Base-by-base conservation (phyloP, 1,140 invertebrate genomes). In the Coenobita brevimanus region DNA sequence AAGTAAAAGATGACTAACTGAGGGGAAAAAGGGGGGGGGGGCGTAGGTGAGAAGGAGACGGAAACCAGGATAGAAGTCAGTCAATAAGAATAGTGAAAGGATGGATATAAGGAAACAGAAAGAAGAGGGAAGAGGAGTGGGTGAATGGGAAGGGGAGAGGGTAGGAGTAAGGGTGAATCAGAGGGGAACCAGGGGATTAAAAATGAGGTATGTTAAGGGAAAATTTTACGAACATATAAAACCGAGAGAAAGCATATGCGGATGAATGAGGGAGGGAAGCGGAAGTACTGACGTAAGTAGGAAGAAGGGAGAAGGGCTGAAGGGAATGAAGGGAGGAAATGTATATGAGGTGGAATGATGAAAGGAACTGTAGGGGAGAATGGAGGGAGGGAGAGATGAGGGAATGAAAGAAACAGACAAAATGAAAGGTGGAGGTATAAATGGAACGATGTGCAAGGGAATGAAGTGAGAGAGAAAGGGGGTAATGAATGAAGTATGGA, bases 1-100 rank as follows among this genome's bases (percentile, higher is more conserved):
- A n/a, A n/a, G n/a, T n/a, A n/a, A n/a, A n/a, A n/a, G n/a, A n/a
- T n/a, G n/a, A n/a, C n/a, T n/a, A n/a, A n/a, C n/a, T n/a, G n/a
- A n/a, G n/a, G 4, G 30, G 71, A 75, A 38, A 21, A 75, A 38
- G 38, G 27, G 38, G 43, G 33, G 33, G 50, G 36, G 50, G 54
- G 36, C 30, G 79, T 62, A 57, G 33, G 57, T 30, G 79, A 81
- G 50, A 60, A 41, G 36, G 57, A 62, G 50, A 60, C n/a, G 36
- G 50, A 24, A 33, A 2, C 13, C 3, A 13, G 41, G 43, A 46
- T 38, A 10, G 10, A 78, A 4, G 30, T 24, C n/a, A 21, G 15
- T 15, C 21, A n/a, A n/a, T 38, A 27, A 46, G 30, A 27, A 15
- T 27, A 27, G 38, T 21, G 75, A 27, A 46, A n/a, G 75, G 21